Conservation (phyloP, 2,888 invertebrate species). For the Endotricha flammealis region DNA sequence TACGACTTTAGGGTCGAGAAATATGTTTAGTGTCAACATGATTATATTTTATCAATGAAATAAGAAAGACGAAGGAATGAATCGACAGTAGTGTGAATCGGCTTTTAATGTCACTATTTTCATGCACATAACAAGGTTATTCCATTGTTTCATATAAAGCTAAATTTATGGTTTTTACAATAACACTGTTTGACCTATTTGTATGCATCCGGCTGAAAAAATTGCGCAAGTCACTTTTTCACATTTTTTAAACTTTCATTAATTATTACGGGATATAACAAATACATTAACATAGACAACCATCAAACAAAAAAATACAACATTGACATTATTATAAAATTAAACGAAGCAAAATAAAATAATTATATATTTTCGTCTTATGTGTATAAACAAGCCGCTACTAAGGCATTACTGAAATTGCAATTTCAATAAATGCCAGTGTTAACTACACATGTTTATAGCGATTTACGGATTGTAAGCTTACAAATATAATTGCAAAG, state of each 20-base stretch:
- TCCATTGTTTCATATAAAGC: slow-evolving; percentile 12
- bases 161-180: slow-evolving; percentile 25
- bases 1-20: too few species aligned
- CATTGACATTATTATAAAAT: slow-evolving; percentile 34
- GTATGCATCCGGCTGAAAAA: background rate
- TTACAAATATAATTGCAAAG: slow-evolving; percentile 35
- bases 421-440: slow-evolving; percentile 28
- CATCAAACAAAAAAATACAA: slow-evolving; percentile 27
- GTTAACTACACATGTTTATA: slow-evolving; percentile 33
- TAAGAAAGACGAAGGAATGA: too few species aligned
- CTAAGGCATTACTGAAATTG: slow-evolving; percentile 29
- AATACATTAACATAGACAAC: slow-evolving; percentile 18
- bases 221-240: background rate
- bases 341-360: slow-evolving; percentile 37
- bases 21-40: too few species aligned
- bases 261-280: background rate
- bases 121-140: slow-evolving; percentile 12
- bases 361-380: slow-evolving; percentile 21
- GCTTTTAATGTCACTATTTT: too few species aligned
- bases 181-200: slow-evolving; percentile 14
- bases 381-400: slow-evolving; percentile 33
- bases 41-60: too few species aligned
- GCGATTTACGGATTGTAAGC: slow-evolving; percentile 29
- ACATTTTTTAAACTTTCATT: background rate
- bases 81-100: too few species aligned